Base-by-base conservation (phyloP, 2,797 vertebrate genomes). In the Dipus sagitta region DNA sequence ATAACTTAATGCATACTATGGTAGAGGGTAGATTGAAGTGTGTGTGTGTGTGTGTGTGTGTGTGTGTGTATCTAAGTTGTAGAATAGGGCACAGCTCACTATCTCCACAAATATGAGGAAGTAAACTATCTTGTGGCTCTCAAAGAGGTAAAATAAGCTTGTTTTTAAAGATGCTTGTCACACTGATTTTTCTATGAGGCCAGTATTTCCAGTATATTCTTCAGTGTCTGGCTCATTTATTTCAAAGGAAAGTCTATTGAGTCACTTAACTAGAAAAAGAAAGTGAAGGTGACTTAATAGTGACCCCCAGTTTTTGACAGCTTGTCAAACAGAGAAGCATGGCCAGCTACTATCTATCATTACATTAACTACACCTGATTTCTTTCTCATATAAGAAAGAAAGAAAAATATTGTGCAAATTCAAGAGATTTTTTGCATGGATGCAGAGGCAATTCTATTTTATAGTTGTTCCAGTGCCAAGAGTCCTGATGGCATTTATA, bases 301-400 rank as follows among this genome's bases (percentile, higher is more conserved):
- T 72, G 67, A 92, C 80, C 80, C 75, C 17, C 90, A 91, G 52
- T 70, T 88, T 65, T 88, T 65, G 30, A 86, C 54, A 92, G 34
- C 83, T 92, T 92, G 80, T 94, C 70, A 80, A 62, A 64, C 1
- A 75, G 10, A 91, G 58, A 65, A 74, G 42, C 32, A 4, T 84
- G 58, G 15, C 54, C 42, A 58, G 47, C 13, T 83, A 20, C 23
- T 42, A 52, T 75, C 64, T 74, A 34, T 72, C 72, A 77, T 80
- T 78, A 54, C 54, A 28, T 60, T 54, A 91, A 23, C 6, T 30
- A 52, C 18, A 90, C 7, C 8, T 58, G 23, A 64, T 91, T 93
- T 93, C 17, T 34, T 87, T 76, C 7, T 7, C 42, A 64, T 24
- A 28, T 6, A 72, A n/a, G 42, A 72, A 95, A 79, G 21, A 82